A percentile compares a stretch with the other conserved stretches of the same genome.
phyloP scores from a whole-genome alignment of 1,140 invertebrate genomes.

The Antheraea pernyi region DNA sequence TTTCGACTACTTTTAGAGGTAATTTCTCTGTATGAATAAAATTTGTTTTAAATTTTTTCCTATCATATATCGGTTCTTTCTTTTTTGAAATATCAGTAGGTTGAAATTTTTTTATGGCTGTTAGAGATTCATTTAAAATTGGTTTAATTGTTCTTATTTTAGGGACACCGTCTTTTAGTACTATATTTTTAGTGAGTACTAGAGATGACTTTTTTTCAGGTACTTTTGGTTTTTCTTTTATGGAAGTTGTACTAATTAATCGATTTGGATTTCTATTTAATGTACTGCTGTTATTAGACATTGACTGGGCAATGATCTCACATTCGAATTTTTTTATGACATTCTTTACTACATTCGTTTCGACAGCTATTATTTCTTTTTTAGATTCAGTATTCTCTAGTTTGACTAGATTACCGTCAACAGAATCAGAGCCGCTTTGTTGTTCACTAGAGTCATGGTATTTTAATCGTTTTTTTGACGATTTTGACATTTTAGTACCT shows the following conservation, averaged over 20 bases:
- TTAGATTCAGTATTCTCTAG: slow-evolving; percentile 28
- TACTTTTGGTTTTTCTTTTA: slow-evolving; percentile 75
- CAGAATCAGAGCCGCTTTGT: slow-evolving; percentile 64
- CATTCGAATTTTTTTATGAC: slow-evolving; percentile 72
- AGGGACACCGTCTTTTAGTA: slow-evolving; percentile 71
- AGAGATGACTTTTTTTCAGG: slow-evolving; percentile 75
- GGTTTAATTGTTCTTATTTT: slow-evolving; percentile 73
- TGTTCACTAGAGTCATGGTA: slow-evolving; percentile 61
- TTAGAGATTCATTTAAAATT: slow-evolving; percentile 28
- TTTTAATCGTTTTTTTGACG: slow-evolving; percentile 59
- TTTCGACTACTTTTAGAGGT: slow-evolving; percentile 67
- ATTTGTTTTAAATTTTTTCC: slow-evolving; percentile 68
- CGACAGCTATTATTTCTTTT: slow-evolving; percentile 34
- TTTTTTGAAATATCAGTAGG: slow-evolving; percentile 39
- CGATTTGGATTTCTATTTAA: slow-evolving; percentile 44
- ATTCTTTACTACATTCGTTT: slow-evolving; percentile 61
- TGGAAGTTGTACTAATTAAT: slow-evolving; percentile 36
- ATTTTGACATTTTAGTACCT: slow-evolving; percentile 63
- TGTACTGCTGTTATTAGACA: slow-evolving; percentile 40
- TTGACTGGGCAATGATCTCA: slow-evolving; percentile 65
- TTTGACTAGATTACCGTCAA: slow-evolving; percentile 62
- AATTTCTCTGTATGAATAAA: slow-evolving; percentile 68
- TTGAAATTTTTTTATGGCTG: slow-evolving; percentile 26
- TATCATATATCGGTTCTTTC: slow-evolving; percentile 68
- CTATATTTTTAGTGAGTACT: slow-evolving; percentile 73